Evolutionary conservation across 2,113 vertebrate genomes (phyloP).

Genomic region (Aegithalos caudatus): DNA sequence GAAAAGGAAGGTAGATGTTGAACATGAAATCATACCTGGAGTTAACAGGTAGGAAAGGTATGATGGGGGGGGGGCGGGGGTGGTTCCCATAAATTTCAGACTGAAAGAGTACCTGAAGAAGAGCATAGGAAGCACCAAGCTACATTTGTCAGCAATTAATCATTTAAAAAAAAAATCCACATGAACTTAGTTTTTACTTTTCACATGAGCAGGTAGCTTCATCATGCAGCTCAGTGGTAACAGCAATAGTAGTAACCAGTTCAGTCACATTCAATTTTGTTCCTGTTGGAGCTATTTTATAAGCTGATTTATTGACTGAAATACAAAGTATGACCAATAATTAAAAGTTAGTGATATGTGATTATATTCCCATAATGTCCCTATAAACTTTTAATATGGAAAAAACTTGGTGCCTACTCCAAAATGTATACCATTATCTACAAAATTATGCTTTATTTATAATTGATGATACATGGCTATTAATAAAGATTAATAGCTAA

Average conservation of each 20-base stretch:
- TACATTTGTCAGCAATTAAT: not conserved
- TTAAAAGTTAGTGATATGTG: not conserved
- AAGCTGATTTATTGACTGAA: not conserved
- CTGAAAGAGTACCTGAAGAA: not conserved
- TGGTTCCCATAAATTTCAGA: not conserved
- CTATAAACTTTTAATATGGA: not conserved
- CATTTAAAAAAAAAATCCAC: not conserved
- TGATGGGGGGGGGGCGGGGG: not conserved
- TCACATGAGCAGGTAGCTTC: not conserved
- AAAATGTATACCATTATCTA: not conserved
- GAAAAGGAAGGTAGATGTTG: not conserved
- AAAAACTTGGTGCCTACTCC: not conserved
- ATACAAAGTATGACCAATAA: not conserved
- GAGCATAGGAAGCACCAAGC: not conserved
- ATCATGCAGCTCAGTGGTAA: not conserved
- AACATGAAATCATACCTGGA: not conserved
- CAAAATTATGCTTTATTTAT: not conserved
- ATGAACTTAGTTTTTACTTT: not conserved
- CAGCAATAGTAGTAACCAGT: not conserved
- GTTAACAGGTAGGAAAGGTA: not conserved
- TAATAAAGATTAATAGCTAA: not conserved
- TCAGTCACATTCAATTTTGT: not conserved
- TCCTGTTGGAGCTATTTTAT: not conserved
- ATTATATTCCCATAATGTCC: not conserved
- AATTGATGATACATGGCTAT: not conserved